Evolutionary conservation across 2,797 vertebrate genomes (phyloP).

Genomic region (Saxicola maurus): DNA sequence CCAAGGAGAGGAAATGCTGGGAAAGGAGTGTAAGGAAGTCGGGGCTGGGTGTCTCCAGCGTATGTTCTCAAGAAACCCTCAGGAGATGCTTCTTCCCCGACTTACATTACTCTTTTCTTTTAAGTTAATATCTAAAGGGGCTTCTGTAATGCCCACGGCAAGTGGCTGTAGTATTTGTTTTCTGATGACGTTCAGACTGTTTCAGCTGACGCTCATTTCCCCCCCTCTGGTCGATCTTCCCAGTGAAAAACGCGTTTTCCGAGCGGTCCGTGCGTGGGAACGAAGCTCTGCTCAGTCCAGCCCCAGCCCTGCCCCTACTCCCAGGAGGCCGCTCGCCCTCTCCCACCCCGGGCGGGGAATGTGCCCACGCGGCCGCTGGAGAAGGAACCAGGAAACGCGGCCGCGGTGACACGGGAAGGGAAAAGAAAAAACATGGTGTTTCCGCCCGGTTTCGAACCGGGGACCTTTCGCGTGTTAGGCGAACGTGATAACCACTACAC

Average conservation of each 20-base stretch:
- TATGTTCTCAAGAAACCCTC: rapidly evolving
- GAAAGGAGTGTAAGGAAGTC: not conserved
- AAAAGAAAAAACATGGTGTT: rapidly evolving
- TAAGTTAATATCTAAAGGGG: not conserved
- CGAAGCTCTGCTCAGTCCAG: rapidly evolving
- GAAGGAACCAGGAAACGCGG: rapidly evolving
- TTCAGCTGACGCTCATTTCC: rapidly evolving
- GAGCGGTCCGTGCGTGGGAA: rapidly evolving
- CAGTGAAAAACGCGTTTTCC: rapidly evolving
- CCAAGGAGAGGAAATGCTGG: not conserved
- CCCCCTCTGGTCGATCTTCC: not conserved
- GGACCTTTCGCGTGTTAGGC: constrained; percentile 76
- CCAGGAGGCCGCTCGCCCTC: rapidly evolving
- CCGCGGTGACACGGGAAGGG: rapidly evolving
- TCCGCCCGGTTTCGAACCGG: constrained; percentile 75
- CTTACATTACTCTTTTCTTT: rapidly evolving
- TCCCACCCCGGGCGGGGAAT: rapidly evolving
- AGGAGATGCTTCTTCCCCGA: not conserved
- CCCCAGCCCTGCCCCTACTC: rapidly evolving
- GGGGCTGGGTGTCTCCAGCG: rapidly evolving
- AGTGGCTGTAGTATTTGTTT: not conserved
- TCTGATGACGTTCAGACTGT: rapidly evolving
- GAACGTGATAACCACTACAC: constrained; percentile 78
- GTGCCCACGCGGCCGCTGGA: rapidly evolving
- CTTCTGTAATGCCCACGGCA: not conserved